Evolutionary conservation across 2,888 invertebrate genomes (phyloP), one percentile per base, ranked within the genome.

Genomic region (Drosophila hawaiiensis): DNA sequence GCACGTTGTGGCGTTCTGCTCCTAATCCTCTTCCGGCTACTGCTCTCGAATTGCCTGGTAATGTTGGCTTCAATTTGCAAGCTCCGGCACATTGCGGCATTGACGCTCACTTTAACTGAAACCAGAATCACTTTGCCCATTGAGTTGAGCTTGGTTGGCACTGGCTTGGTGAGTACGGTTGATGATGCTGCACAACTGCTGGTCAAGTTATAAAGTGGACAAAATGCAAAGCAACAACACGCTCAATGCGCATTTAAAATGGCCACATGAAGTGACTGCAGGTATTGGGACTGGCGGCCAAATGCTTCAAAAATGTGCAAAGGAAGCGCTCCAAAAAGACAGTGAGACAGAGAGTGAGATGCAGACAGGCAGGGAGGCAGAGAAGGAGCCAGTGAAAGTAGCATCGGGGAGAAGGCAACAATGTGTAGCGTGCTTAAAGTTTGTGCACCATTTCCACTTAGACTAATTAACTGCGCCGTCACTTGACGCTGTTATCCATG

Each of bases 401-500:
- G 56, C 33, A 55, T 43, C 75, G 54, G 64, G 41, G 49, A 47
- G 62, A 71, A 50, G 67, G 78, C 73, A 76, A 77, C 73, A 76
- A 76, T 73, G 61, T 64, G 68, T 58, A 68, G 72, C 58, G 50
- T 73, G 66, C 90, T 89, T 88, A 61, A 84, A 87, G 90, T 90
- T 84, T 88, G 84, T 86, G 76, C 86, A 78, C 76, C 76, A 89
- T 83, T 90, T 90, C 89, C 85, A 86, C 85, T 86, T 86, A 86
- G 91, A 86, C 85, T 86, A 86, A 86, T 86, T 90, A 86, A 90
- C 89, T 89, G 84, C 81, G 84, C 89, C 86, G 78, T 85, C 85
- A 89, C 90, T 85, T 89, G 90, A 82, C 78, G 78, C 74, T 73
- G 76, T 78, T 68, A 71, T 78, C 73, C 79, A 68, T 69, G 75